Evolutionary conservation across 2,797 vertebrate genomes (phyloP).

Genomic region (Leucoraja ocellata): DNA sequence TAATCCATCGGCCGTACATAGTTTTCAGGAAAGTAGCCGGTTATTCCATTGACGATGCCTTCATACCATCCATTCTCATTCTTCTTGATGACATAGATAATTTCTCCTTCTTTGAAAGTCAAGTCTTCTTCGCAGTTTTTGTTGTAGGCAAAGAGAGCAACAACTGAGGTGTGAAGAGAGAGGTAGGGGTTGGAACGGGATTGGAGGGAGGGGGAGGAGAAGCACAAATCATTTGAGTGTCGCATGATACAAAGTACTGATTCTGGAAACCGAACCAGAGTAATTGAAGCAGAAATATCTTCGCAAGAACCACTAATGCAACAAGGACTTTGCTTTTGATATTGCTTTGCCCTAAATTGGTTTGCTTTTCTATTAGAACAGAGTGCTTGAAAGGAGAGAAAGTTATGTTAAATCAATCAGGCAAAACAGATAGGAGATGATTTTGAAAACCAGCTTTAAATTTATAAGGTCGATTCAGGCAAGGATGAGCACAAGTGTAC

Average conservation of each 20-base stretch:
- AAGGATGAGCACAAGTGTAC: neutral
- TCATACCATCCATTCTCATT: conserved; percentile 60
- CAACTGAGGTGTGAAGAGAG: conserved; percentile 49
- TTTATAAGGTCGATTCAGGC: neutral
- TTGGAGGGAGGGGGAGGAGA: neutral
- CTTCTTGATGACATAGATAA: conserved; percentile 55
- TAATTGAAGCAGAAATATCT: neutral
- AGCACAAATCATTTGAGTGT: neutral
- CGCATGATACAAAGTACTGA: neutral
- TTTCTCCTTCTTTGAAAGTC: conserved; percentile 51
- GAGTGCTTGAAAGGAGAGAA: neutral
- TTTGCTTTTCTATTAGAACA: neutral
- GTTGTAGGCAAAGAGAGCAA: conserved; percentile 57
- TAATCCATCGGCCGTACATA: conserved; percentile 51
- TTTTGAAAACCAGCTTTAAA: neutral
- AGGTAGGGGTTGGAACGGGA: neutral
- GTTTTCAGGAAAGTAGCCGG: conserved; percentile 61
- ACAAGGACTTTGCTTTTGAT: neutral
- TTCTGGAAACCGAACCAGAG: no score
- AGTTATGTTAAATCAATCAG: neutral
- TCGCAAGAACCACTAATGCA: neutral
- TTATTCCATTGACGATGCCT: conserved; percentile 49
- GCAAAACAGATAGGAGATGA: neutral
- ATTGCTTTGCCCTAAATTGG: neutral
- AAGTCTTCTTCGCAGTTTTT: conserved; percentile 52